Base-by-base conservation (phyloP, 2,888 invertebrate genomes). In the Fragum whitleyi region DNA sequence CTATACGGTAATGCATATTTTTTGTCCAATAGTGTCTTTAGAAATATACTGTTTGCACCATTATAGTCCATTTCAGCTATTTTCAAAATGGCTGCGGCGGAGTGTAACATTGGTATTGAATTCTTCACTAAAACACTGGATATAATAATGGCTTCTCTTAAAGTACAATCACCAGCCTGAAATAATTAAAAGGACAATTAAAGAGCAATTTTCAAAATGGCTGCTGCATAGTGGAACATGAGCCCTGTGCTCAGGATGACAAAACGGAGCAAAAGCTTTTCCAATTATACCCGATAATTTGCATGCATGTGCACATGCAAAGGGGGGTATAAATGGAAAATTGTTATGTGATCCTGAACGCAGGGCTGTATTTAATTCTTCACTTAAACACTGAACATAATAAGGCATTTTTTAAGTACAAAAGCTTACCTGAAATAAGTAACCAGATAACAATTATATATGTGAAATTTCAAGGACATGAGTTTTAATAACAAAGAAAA, bases 1-100 rank as follows among this genome's bases (percentile, higher is more conserved):
- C 97, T 95, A 94, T 97, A 99, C 0, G 99, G 99, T 74, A 99
- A 95, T 0, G 99, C 98, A 95, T 99, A 99, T 93, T 99, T 98
- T 94, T 99, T 99, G 93, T 99, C 98, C 84, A 99, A 96, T 80
- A 99, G 96, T 92, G 98, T 97, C 81, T 98, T 95, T 74, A 99
- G 95, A 92, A 99, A 98, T 91, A 99, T 97, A 42, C 98, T 98
- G 94, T 97, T 98, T 0, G 99, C 97, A 1, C 99, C 99, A 29
- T 89, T 92, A 85, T 93, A 94, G 90, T 97, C 97, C 98, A 99
- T 98, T 95, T 98, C 98, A 57, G 98, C 98, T 77, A 99, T 97
- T 95, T 98, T 97, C 36, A 98, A 94, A 92, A 99, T 96, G 36
- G 98, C 98, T 1, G 99, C 99, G 42, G 98, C 97, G 0, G 99